Evolutionary conservation across 2,113 vertebrate genomes (phyloP), one percentile per base, ranked within the genome.

Genomic region (Larimichthys polyactis): DNA sequence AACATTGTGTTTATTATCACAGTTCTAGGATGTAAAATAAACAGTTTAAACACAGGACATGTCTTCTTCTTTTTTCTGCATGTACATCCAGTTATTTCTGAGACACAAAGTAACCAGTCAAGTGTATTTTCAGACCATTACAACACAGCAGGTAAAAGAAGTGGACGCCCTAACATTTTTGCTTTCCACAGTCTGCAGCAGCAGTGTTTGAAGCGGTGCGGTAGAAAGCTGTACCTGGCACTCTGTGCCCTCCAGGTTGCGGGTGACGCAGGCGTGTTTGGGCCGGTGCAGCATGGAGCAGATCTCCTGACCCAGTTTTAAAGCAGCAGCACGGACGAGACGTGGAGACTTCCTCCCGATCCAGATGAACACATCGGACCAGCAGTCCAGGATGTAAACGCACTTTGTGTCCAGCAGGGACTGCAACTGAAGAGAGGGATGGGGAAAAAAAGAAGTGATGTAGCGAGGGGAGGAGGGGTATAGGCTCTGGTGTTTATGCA

Each of bases 331-430:
- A 44, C 98, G 95, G 69, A 99, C 98, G 59, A 99, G 95, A 65
- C 98, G 96, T 0, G 97, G 96, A 0, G 98, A 99, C 86, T 99
- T 99, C 79, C 97, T 96, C 60, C 98, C 98, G 0, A 99, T 97
- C 98, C 98, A 99, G 94, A 99, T 99, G 93, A 99, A 99, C 59
- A 99, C 96, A 0, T 99, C 98, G 0, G 97, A 99, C 97, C 97
- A 98, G 87, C 98, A 99, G 95, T 99, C 98, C 90, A 99, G 94
- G 91, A 99, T 96, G 95, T 99, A 99, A 22, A 99, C 98, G 0
- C 95, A 94, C 86, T 97, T 97, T 5, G 98, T 99, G 94, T 99
- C 98, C 88, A 99, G 94, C 54, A 99, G 93, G 55, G 96, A 97
- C 94, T 99, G 98, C 46, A 99, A 79, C 98, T 99, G 90, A 57